Evolutionary conservation across 2,113 vertebrate genomes (phyloP).

Genomic region (Erythrolamprus reginae): DNA sequence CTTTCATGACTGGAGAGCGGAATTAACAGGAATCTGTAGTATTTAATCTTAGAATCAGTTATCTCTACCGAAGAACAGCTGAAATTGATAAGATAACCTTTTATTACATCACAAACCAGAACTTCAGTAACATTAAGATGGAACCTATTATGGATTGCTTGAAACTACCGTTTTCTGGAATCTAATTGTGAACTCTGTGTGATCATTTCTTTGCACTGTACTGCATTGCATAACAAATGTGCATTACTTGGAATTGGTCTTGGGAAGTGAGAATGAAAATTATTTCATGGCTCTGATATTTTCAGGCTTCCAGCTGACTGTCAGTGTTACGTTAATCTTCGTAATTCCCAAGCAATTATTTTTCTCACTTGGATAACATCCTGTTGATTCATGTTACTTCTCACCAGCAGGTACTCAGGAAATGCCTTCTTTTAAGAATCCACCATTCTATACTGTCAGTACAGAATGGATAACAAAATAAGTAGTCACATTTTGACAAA

Average conservation of each 20-base stretch:
- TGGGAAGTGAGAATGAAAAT: conserved; percentile 38
- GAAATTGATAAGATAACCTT: not conserved
- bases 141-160: not conserved
- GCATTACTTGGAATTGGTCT: not conserved
- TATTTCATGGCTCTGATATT: conserved; percentile 26
- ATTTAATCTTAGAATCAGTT: not conserved
- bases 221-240: not conserved
- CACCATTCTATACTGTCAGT: conserved; percentile 22
- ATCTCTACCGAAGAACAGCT: not conserved
- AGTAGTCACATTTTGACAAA: not conserved
- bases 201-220: not conserved
- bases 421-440: conserved; percentile 21
- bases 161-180: conserved; percentile 15
- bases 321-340: conserved; percentile 42
- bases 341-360: conserved; percentile 55
- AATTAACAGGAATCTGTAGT: not conserved
- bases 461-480: not conserved
- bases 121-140: not conserved
- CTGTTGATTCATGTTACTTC: conserved; percentile 46
- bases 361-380: conserved; percentile 47
- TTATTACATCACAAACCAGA: not conserved
- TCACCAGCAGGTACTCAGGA: conserved; percentile 41
- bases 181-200: not conserved
- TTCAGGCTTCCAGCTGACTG: conserved; percentile 44
- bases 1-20: not conserved